phyloP scores from a whole-genome alignment of 2,888 invertebrate genomes.

The Hydroisotoma schaefferi region DNA sequence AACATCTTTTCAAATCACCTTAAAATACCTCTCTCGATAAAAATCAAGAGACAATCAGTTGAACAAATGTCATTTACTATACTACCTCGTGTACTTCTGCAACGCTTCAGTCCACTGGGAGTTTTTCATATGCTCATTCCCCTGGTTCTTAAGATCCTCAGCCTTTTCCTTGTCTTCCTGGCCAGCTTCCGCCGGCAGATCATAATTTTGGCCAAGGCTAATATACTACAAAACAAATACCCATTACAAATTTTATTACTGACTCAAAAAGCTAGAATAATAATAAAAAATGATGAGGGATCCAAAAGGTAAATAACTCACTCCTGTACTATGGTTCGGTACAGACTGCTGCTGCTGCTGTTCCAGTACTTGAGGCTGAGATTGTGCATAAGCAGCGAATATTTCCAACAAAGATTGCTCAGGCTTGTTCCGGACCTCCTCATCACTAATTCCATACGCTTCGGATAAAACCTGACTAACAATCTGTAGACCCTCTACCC shows the following conservation, averaged over 20 bases:
- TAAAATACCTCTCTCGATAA: not conserved
- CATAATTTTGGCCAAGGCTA: conserved; percentile 48
- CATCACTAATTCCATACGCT: conserved; percentile 68
- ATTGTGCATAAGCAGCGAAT: too few relatives aligned
- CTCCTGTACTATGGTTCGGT: too few relatives aligned
- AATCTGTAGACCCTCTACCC: conserved; percentile 89
- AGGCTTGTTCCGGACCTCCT: conserved; percentile 51
- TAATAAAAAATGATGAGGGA: too few relatives aligned
- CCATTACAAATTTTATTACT: too few relatives aligned
- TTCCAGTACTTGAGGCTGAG: too few relatives aligned
- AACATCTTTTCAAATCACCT: too few relatives aligned
- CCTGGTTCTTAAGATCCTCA: conserved; percentile 80
- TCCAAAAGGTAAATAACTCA: too few relatives aligned
- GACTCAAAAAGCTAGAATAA: too few relatives aligned
- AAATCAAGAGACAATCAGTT: not conserved
- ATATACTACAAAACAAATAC: conserved; percentile 55
- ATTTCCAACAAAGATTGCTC: too few relatives aligned
- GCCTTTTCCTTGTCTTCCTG: conserved; percentile 62
- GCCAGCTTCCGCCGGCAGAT: conserved; percentile 43
- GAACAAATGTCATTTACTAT: conserved; percentile 1
- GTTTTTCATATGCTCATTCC: conserved; percentile 82
- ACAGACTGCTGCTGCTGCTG: too few relatives aligned
- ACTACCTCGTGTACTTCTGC: conserved; percentile 69
- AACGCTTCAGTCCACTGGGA: conserved; percentile 77
- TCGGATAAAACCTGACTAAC: conserved; percentile 91